Percentiles rank a stretch among this genome's conserved stretches.
These are phyloP conservation scores for Magallana ariakensis DNA, from an alignment of 1,140 invertebrate species.

Conservation along the genomic window DNA sequence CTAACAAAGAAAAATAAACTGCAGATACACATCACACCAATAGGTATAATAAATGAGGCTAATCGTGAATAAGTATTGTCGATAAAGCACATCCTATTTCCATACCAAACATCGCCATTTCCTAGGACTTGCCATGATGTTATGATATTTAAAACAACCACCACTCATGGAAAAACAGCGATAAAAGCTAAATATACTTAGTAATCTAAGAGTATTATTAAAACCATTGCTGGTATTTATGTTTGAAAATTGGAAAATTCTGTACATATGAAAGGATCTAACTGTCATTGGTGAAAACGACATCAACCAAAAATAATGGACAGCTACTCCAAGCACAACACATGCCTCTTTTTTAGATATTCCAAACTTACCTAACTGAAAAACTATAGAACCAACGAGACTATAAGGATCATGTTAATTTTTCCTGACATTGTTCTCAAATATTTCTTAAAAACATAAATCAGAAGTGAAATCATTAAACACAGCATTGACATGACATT, in stretches of 20 bases:
- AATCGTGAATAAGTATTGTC: background rate
- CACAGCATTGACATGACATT: background rate
- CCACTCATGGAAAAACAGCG: background rate
- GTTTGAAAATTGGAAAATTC: background rate
- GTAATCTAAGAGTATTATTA: background rate
- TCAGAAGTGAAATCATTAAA: background rate
- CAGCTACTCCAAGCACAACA: background rate
- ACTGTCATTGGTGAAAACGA: background rate
- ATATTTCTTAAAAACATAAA: background rate
- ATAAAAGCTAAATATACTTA: background rate
- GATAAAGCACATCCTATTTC: background rate
- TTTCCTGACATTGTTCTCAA: background rate
- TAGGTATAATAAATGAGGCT: background rate
- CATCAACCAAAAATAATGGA: background rate
- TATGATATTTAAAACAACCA: background rate
- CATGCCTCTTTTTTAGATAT: background rate
- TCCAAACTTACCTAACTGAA: constrained; percentile 24
- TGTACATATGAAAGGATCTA: background rate
- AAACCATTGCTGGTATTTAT: background rate
- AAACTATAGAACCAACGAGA: background rate
- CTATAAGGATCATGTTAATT: background rate
- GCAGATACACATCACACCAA: background rate
- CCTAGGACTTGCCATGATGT: background rate
- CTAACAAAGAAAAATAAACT: background rate
- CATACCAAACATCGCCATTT: background rate